Evolutionary conservation across 2,797 vertebrate species (phyloP).

Genomic region (Knipowitschia caucasica): DNA sequence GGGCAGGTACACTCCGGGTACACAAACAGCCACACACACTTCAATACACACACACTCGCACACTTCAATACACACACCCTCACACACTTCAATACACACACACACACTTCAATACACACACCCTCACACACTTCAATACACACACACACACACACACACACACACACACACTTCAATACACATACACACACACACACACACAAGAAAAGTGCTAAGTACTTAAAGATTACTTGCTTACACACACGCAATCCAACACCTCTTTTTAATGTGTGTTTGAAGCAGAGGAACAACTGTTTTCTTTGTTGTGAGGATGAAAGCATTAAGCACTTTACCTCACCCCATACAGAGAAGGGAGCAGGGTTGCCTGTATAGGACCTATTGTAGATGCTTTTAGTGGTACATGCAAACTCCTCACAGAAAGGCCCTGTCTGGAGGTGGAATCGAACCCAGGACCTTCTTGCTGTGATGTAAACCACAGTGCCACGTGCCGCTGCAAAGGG

Average conservation of each 20-base stretch:
- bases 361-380: too few relatives aligned
- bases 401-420: too few relatives aligned
- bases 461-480: too few relatives aligned
- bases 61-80: background rate
- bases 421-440: too few relatives aligned
- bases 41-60: background rate
- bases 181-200: background rate
- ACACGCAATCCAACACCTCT: constrained; percentile 17
- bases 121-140: background rate
- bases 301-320: background rate
- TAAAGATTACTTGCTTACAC: constrained; percentile 21
- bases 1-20: constrained; percentile 1
- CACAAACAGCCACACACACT: background rate
- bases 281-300: constrained; percentile 6
- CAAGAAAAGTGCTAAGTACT: background rate
- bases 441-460: too few relatives aligned
- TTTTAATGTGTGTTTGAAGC: constrained; percentile 16
- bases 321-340: background rate
- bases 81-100: background rate
- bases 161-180: background rate
- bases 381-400: too few relatives aligned
- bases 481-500: too few relatives aligned
- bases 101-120: background rate
- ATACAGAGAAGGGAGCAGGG: too few relatives aligned
- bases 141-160: background rate